phyloP scores from a whole-genome alignment of 2,113 vertebrate genomes.

The Tragelaphus imberbis region DNA sequence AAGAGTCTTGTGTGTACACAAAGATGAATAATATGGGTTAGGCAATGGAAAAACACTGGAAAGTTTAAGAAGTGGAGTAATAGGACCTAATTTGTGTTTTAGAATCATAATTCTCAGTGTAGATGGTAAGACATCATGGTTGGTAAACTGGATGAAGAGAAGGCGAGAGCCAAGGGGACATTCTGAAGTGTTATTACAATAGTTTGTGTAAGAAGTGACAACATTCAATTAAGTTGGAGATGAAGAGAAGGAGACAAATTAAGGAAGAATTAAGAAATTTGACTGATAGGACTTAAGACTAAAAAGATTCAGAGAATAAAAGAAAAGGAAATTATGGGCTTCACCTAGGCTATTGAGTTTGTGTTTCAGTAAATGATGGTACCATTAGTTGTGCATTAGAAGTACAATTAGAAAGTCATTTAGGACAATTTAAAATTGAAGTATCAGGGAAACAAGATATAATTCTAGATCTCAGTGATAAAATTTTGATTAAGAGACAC shows the following conservation, averaged over 20 bases:
- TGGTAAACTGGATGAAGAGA: background rate
- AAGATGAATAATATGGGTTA: background rate
- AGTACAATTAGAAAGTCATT: background rate
- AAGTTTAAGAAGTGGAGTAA: background rate
- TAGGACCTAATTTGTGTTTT: background rate
- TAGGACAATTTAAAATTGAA: background rate
- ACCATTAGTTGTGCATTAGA: background rate
- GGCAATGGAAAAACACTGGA: background rate
- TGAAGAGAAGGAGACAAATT: background rate
- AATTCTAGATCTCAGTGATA: background rate
- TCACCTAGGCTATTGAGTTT: background rate
- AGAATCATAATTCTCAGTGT: background rate
- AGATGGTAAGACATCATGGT: background rate
- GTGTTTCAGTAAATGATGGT: background rate
- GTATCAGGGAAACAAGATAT: background rate
- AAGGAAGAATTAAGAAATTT: background rate
- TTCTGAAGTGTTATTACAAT: background rate
- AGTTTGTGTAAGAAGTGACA: background rate
- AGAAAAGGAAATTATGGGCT: background rate
- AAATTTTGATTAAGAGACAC: background rate
- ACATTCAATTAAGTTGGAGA: background rate
- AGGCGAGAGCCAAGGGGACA: no score
- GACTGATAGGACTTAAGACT: background rate
- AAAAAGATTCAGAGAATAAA: background rate
- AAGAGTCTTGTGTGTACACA: background rate